phyloP scores from a whole-genome alignment of 30 jellyfish, hydroid and myxozoan genomes.

The Turritopsis dohrnii region DNA sequence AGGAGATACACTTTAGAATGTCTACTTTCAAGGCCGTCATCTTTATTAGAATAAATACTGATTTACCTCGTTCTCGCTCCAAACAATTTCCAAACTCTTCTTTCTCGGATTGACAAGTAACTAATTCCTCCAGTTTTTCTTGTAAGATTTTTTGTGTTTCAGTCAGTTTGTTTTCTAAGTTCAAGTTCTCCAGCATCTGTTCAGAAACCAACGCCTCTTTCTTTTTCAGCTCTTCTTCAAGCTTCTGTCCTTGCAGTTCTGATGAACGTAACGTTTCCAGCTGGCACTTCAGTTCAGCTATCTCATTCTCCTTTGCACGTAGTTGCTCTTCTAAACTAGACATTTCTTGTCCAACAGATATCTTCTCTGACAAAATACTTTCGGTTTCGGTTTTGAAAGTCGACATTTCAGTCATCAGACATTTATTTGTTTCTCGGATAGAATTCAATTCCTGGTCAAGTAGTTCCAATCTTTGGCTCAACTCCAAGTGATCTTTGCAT shows the following conservation, averaged over 20 bases:
- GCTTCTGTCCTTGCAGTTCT: not conserved
- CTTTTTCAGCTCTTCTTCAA: not conserved
- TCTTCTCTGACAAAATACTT: not conserved
- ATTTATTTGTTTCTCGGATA: not conserved
- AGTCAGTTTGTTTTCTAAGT: not conserved
- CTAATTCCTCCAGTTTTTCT: not conserved
- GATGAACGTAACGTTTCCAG: not conserved
- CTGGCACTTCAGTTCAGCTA: not conserved
- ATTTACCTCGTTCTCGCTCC: not conserved
- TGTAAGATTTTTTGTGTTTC: not conserved
- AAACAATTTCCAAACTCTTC: not conserved
- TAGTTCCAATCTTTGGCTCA: not conserved
- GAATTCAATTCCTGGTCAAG: not conserved
- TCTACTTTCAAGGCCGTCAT: too few species aligned
- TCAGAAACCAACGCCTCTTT: not conserved
- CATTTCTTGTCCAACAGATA: not conserved
- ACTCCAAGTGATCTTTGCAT: constrained; percentile 5
- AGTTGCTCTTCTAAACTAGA: not conserved
- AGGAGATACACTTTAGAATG: too few species aligned
- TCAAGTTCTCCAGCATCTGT: not conserved
- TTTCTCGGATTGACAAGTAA: not conserved
- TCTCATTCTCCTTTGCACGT: not conserved
- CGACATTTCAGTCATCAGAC: not conserved
- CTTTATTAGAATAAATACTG: too few species aligned
- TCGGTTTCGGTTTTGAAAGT: not conserved